Percentiles rank a stretch among this genome's conserved stretches.
phyloP scores from a whole-genome alignment of 2,888 invertebrate species.

The Malacosoma neustria region DNA sequence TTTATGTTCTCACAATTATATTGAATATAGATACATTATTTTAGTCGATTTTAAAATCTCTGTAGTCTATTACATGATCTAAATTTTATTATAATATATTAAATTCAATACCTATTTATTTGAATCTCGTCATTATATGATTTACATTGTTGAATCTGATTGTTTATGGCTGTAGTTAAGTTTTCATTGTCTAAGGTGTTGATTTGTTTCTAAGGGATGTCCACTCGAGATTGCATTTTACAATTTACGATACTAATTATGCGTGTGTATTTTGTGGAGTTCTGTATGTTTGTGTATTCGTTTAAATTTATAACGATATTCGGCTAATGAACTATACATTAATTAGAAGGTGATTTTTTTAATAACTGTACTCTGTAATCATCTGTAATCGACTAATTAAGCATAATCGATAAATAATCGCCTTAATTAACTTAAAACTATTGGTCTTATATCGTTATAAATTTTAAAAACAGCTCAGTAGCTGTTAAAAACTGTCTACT shows the following conservation, averaged over 20 bases:
- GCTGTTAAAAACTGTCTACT: conserved; percentile 51
- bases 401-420: too few species aligned
- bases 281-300: conserved; percentile 18
- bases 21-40: background rate
- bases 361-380: too few species aligned
- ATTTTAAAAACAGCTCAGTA: conserved; percentile 20
- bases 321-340: too few species aligned
- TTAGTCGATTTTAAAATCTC: background rate
- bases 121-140: conserved; percentile 24
- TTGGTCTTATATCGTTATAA: conserved; percentile 37
- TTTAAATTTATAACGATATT: conserved; percentile 40
- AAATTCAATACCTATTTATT: conserved; percentile 14
- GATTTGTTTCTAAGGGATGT: conserved; percentile 32
- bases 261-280: conserved; percentile 17
- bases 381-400: too few species aligned
- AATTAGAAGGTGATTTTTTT: too few species aligned
- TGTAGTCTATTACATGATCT: too few species aligned
- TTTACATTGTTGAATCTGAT: conserved; percentile 13
- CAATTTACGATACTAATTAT: conserved; percentile 37
- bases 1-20: background rate
- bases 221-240: conserved; percentile 30
- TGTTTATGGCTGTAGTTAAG: conserved; percentile 32
- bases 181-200: conserved; percentile 52
- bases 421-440: too few species aligned
- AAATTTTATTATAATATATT: too few species aligned